These are phyloP conservation scores for Phycodurus eques DNA, from an alignment of 2,113 vertebrate genomes.

Conservation along the genomic window DNA sequence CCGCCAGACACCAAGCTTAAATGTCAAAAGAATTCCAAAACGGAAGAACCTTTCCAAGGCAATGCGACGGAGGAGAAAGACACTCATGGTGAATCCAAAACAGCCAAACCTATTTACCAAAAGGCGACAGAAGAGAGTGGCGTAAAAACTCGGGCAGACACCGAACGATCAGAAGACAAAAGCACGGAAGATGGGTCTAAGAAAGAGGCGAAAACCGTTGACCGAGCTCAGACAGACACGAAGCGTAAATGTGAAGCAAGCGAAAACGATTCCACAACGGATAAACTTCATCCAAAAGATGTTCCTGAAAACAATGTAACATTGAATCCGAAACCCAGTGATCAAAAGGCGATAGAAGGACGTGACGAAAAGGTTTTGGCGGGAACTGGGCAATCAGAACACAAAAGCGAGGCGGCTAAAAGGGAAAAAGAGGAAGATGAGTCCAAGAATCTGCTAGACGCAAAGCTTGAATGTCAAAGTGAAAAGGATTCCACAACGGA, in stretches of 20 bases:
- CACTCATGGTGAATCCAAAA: background rate
- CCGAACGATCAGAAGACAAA: background rate
- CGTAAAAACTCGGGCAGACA: background rate
- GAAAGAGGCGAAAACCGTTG: background rate
- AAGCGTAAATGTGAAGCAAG: background rate
- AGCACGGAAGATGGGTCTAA: background rate
- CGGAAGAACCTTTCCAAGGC: background rate
- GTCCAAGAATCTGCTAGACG: background rate
- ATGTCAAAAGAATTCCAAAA: background rate
- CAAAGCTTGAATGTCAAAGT: background rate
- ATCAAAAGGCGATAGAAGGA: background rate
- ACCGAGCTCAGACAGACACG: background rate
- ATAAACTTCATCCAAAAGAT: background rate
- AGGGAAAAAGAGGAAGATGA: background rate
- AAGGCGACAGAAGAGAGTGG: background rate
- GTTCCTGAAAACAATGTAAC: background rate
- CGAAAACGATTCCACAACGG: background rate
- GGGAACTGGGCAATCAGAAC: background rate
- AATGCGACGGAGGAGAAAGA: too few species aligned
- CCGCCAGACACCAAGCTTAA: background rate
- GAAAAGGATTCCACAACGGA: background rate
- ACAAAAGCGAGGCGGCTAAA: constrained; percentile 5
- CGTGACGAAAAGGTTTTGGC: background rate
- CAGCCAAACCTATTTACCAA: background rate
- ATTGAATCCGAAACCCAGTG: background rate